These are phyloP conservation scores for Melanaphis sacchari DNA, from an alignment of 1,140 invertebrate species.

Conservation along the genomic window DNA sequence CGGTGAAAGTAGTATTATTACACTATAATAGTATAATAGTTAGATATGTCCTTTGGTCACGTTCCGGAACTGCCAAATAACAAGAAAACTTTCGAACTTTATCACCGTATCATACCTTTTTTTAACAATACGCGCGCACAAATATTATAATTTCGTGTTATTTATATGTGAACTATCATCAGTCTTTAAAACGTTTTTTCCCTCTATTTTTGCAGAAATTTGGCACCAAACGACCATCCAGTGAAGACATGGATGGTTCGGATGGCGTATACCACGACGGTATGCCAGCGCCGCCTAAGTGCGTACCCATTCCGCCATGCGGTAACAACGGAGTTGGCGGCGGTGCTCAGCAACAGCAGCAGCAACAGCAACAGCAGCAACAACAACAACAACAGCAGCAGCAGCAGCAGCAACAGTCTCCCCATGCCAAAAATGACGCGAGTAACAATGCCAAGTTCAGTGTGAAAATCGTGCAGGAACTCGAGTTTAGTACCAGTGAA, in stretches of 20 bases:
- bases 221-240: conserved; percentile 39
- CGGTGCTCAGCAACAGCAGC: conserved; percentile 25
- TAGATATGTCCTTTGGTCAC: not conserved
- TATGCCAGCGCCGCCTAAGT: conserved; percentile 28
- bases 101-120: not conserved
- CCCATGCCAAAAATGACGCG: conserved; percentile 24
- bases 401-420: not conserved
- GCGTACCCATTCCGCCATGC: conserved; percentile 12
- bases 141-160: not conserved
- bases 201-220: conserved; percentile 40
- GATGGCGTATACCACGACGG: conserved; percentile 39
- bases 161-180: not conserved
- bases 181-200: not conserved
- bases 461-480: conserved; percentile 88
- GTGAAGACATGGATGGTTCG: conserved; percentile 42
- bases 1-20: conserved; percentile 35
- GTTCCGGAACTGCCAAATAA: conserved; percentile 14
- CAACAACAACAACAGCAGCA: not conserved
- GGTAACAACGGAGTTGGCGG: not conserved
- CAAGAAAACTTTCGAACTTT: conserved; percentile 38
- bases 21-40: not conserved
- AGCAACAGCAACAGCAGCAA: not conserved
- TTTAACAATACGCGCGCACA: not conserved
- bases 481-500: conserved; percentile 84
- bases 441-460: conserved; percentile 79